Evolutionary conservation across 2,888 invertebrate species (phyloP).

Genomic region (Habroteleia sp.): DNA sequence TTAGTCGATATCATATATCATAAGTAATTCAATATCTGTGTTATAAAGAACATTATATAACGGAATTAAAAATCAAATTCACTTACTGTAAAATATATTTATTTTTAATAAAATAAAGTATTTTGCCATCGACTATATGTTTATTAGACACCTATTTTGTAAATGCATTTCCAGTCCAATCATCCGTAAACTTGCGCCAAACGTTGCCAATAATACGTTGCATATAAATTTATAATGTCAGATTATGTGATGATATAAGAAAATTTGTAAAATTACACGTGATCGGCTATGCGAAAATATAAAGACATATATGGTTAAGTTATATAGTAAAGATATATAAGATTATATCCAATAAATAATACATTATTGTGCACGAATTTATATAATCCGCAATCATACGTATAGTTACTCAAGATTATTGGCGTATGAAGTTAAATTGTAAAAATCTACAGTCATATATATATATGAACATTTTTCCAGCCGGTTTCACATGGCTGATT

Average conservation of each 20-base stretch:
- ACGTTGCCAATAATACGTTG: slow-evolving; percentile 14
- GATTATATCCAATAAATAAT: slow-evolving; percentile 41
- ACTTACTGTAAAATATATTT: background rate
- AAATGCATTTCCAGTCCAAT: slow-evolving; percentile 6
- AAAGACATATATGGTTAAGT: slow-evolving; percentile 39
- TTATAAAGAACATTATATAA: slow-evolving; percentile 8
- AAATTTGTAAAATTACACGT: slow-evolving; percentile 31
- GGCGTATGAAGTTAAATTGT: background rate
- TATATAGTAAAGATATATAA: slow-evolving; percentile 22
- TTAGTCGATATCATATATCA: slow-evolving; percentile 27
- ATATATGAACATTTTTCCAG: slow-evolving; percentile 41
- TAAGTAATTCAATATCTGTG: slow-evolving; percentile 1
- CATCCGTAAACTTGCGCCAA: background rate
- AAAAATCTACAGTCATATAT: slow-evolving; percentile 29
- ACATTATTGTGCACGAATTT: slow-evolving; percentile 38
- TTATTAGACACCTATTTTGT: slow-evolving; percentile 1
- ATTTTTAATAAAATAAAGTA: no score
- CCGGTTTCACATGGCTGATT: slow-evolving; percentile 27
- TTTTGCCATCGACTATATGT: no score
- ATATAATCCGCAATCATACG: slow-evolving; percentile 42
- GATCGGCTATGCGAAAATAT: slow-evolving; percentile 12
- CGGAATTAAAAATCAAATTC: slow-evolving; percentile 8
- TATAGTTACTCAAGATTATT: slow-evolving; percentile 30
- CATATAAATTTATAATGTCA: slow-evolving; percentile 25
- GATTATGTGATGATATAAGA: slow-evolving; percentile 37